These are phyloP conservation scores for Halcyon smyrnensis DNA, from an alignment of 2,797 vertebrate genomes.

Conservation along the genomic window DNA sequence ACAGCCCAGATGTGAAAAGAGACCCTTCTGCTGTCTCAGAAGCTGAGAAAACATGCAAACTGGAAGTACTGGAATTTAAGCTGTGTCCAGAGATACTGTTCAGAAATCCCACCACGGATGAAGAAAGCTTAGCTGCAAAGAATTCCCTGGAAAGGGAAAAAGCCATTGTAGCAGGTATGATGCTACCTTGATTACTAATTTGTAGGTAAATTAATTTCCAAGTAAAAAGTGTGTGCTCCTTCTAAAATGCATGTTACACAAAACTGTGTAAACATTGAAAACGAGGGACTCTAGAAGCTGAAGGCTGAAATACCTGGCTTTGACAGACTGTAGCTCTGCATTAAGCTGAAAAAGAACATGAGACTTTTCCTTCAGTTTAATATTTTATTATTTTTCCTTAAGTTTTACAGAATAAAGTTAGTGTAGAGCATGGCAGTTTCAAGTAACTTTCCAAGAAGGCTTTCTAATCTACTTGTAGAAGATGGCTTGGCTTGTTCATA, in stretches of 20 bases:
- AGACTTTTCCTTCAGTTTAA: neutral
- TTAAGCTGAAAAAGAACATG: neutral
- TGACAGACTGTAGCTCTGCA: neutral
- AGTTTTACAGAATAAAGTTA: neutral
- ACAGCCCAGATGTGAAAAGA: neutral
- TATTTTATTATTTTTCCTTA: neutral
- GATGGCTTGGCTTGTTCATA: neutral
- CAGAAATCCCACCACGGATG: constrained; percentile 15
- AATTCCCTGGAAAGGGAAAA: constrained; percentile 44
- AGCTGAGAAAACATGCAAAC: neutral
- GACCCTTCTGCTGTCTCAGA: neutral
- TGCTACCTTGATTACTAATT: neutral
- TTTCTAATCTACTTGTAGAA: neutral
- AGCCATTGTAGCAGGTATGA: constrained; percentile 70
- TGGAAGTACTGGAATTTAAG: constrained; percentile 77
- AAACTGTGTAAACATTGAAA: neutral
- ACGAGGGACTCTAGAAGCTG: neutral
- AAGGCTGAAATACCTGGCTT: neutral
- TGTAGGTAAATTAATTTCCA: neutral
- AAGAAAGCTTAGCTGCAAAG: constrained; percentile 21
- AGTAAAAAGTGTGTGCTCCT: neutral
- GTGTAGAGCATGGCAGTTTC: neutral
- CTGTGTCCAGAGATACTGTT: constrained; percentile 79
- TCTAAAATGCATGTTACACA: neutral
- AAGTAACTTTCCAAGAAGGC: neutral